Conservation (phyloP, 2,888 invertebrate genomes). For the Oscheius sp. region DNA sequence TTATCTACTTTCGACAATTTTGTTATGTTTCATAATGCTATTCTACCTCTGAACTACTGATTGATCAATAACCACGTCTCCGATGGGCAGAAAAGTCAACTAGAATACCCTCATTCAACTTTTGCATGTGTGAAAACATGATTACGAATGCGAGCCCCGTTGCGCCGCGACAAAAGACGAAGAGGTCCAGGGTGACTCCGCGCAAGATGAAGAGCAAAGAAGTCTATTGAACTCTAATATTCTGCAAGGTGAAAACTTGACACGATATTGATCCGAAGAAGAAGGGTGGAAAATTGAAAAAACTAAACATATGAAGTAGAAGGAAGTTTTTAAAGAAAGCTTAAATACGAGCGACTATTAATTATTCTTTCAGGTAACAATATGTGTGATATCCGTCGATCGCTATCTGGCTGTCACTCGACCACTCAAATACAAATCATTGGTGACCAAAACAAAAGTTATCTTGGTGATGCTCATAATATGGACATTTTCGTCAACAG, state of each 20-base stretch:
- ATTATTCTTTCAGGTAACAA: conserved; percentile 71
- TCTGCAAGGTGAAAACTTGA: neutral
- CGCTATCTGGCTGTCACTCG: conserved; percentile 70
- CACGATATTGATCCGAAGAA: no score
- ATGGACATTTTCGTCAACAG: conserved; percentile 66
- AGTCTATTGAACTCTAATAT: neutral
- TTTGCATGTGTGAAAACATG: conserved; percentile 32
- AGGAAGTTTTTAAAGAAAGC: neutral
- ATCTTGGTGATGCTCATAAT: conserved; percentile 64
- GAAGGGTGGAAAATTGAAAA: no score
- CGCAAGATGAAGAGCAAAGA: conserved; percentile 4
- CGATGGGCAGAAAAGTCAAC: neutral
- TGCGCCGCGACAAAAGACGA: conserved; percentile 27
- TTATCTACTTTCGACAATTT: neutral
- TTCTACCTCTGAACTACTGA: no score
- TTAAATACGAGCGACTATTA: neutral
- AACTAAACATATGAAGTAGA: neutral
- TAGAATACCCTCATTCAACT: conserved; percentile 21
- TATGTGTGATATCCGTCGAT: conserved; percentile 74
- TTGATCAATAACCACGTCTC: no score
- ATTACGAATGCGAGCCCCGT: conserved; percentile 31
- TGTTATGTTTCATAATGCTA: no score
- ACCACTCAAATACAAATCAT: conserved; percentile 68
- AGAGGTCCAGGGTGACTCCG: conserved; percentile 14
- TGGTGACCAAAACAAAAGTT: conserved; percentile 67